Conservation (phyloP, 2,888 invertebrate species). For the Anorthoa munda region DNA sequence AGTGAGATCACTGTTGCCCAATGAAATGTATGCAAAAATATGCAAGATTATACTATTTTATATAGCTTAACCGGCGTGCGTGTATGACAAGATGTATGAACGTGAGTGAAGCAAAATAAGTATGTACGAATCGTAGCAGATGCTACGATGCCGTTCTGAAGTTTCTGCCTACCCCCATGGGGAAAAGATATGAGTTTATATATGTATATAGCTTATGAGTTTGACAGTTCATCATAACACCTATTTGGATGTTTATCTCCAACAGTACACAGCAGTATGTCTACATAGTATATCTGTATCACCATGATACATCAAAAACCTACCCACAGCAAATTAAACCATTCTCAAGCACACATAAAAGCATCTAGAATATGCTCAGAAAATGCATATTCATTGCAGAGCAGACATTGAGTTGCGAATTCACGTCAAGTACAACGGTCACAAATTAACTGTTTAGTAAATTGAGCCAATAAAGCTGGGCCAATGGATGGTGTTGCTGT, state of each 20-base stretch:
- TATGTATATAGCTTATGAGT: too few species aligned
- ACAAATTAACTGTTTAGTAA: slow-evolving; percentile 63
- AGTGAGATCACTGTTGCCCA: background rate
- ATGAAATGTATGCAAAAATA: background rate
- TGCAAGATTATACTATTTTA: background rate
- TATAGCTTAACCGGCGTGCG: too few species aligned
- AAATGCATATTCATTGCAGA: slow-evolving; percentile 64
- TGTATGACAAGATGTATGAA: too few species aligned
- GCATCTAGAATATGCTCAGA: slow-evolving; percentile 35
- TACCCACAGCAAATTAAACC: background rate
- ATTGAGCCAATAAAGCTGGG: slow-evolving; percentile 65
- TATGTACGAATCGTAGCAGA: too few species aligned
- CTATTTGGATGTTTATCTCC: background rate
- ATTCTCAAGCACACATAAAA: slow-evolving; percentile 13
- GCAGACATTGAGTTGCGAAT: slow-evolving; percentile 51
- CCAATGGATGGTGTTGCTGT: slow-evolving; percentile 59
- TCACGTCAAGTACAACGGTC: slow-evolving; percentile 59
- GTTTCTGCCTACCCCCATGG: too few species aligned
- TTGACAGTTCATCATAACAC: background rate
- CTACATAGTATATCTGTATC: background rate
- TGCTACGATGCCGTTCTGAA: too few species aligned
- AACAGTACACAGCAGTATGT: background rate
- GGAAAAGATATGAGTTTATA: too few species aligned
- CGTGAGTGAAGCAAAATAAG: too few species aligned
- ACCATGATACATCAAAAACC: slow-evolving; percentile 34